These are phyloP conservation scores for Ciconia maguari DNA, from an alignment of 2,113 vertebrate species.

Conservation along the genomic window DNA sequence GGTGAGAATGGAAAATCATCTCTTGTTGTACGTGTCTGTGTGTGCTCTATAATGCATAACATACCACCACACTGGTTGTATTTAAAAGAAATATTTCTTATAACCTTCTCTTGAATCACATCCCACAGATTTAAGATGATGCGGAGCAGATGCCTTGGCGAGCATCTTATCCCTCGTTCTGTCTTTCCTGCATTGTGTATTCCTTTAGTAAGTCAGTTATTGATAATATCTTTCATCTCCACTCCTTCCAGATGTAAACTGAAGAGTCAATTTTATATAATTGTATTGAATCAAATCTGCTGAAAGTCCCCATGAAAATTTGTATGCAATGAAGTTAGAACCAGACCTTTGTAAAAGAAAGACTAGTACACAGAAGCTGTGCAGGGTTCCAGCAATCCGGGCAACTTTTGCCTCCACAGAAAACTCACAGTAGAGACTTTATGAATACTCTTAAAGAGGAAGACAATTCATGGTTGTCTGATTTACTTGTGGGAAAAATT, in stretches of 20 bases:
- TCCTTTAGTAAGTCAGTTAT: neutral
- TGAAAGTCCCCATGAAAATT: neutral
- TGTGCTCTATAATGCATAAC: neutral
- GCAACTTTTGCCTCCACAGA: neutral
- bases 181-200: neutral
- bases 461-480: neutral
- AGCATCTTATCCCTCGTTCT: neutral
- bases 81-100: neutral
- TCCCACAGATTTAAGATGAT: neutral
- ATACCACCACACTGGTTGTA: neutral
- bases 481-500: neutral
- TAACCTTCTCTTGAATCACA: neutral
- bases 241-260: neutral
- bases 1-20: neutral
- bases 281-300: neutral
- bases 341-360: neutral
- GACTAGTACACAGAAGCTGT: neutral
- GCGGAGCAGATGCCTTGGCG: fast-evolving
- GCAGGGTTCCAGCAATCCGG: neutral
- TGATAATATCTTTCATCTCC: neutral
- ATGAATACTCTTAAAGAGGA: neutral
- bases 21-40: neutral
- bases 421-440: neutral
- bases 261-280: neutral
- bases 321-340: neutral